A percentile compares a stretch with the other conserved stretches of the same genome.
Conservation (phyloP, 1,140 invertebrate species). For the Capitella teleta region DNA sequence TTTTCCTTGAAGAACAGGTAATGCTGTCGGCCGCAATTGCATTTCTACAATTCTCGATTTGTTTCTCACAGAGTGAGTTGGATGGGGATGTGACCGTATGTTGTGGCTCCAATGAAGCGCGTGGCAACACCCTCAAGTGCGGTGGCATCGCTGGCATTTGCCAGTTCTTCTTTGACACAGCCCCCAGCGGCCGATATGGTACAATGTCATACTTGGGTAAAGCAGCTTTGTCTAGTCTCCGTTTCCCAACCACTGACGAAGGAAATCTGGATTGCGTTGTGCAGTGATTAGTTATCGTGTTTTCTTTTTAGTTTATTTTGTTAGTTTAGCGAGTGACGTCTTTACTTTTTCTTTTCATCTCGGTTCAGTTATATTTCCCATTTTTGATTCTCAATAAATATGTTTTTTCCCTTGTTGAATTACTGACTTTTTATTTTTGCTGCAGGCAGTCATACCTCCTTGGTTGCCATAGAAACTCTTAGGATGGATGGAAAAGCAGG, state of each 20-base stretch:
- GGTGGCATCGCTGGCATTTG: slow-evolving; percentile 89
- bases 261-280: slow-evolving; percentile 30
- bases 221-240: slow-evolving; percentile 51
- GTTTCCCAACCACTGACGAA: slow-evolving; percentile 21
- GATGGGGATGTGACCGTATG: slow-evolving; percentile 83
- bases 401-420: too few relatives aligned
- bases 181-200: slow-evolving; percentile 87
- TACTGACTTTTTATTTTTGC: too few relatives aligned
- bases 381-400: too few relatives aligned
- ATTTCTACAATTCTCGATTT: too few relatives aligned
- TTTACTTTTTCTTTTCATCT: too few relatives aligned
- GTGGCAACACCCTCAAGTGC: slow-evolving; percentile 44
- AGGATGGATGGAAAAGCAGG: too few relatives aligned
- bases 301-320: too few relatives aligned
- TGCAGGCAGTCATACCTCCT: too few relatives aligned
- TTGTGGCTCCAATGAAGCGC: slow-evolving; percentile 62
- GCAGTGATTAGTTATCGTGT: too few relatives aligned
- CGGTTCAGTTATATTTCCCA: too few relatives aligned
- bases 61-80: slow-evolving; percentile 55
- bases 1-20: slow-evolving; percentile 94
- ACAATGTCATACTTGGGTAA: slow-evolving; percentile 95
- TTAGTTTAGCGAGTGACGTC: too few relatives aligned
- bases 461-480: too few relatives aligned
- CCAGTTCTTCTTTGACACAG: slow-evolving; percentile 94
- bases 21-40: neutral